These are phyloP conservation scores for Caenorhabditis panamensis DNA, from an alignment of 2,888 invertebrate species.

Conservation along the genomic window DNA sequence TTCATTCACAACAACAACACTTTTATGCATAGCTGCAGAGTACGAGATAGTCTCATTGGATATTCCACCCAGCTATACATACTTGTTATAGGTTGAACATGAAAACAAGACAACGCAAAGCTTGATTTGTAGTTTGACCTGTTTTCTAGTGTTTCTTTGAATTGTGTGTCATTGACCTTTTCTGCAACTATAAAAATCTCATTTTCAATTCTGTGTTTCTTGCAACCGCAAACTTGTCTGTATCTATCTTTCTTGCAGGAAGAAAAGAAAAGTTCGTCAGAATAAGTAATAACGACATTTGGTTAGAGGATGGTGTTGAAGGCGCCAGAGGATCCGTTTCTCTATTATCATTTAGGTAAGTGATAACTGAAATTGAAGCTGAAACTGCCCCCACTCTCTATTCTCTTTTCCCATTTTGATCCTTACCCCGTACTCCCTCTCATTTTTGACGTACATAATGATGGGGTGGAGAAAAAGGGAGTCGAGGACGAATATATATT, in stretches of 20 bases:
- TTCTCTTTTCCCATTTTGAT: not conserved
- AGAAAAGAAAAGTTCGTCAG: not conserved
- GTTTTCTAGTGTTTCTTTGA: not conserved
- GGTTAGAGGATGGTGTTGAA: conserved; percentile 34
- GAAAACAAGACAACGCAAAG: no score
- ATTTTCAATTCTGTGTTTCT: conserved; percentile 7
- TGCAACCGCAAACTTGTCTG: not conserved
- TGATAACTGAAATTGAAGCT: not conserved
- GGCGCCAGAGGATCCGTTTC: conserved; percentile 57
- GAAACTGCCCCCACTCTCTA: not conserved
- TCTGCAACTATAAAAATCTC: not conserved
- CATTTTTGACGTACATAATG: conserved; percentile 38
- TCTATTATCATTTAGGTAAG: conserved; percentile 52
- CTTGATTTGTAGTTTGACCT: no score
- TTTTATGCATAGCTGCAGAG: conserved; percentile 46
- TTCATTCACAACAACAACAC: conserved; percentile 32
- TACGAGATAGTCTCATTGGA: conserved; percentile 33
- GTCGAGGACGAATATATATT: conserved; percentile 20
- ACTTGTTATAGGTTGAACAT: no score
- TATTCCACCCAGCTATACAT: no score
- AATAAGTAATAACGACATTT: conserved; percentile 1
- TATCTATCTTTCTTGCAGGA: not conserved
- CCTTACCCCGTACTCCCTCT: not conserved
- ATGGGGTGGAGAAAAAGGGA: conserved; percentile 13
- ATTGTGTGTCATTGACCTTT: not conserved